Evolutionary conservation across 2,888 invertebrate genomes (phyloP).

Genomic region (Sylvicola cinctus): DNA sequence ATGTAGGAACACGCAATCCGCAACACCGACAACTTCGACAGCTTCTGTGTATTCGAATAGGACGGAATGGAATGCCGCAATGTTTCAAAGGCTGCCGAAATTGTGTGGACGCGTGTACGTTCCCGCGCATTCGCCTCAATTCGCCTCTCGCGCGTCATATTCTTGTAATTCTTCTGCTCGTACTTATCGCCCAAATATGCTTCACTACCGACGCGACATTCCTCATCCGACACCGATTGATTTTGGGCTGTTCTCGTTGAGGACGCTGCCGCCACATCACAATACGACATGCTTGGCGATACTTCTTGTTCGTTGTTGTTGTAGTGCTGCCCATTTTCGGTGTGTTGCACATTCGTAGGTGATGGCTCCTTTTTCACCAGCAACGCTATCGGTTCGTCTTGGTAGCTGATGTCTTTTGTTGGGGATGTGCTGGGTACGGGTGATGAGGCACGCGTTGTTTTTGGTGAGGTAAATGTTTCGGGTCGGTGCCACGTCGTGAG

Average conservation of each 20-base stretch:
- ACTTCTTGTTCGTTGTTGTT: constrained; percentile 13
- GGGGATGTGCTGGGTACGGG: constrained; percentile 4
- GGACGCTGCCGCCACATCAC: background rate
- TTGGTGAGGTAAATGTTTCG: constrained; percentile 5
- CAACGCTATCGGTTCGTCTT: constrained; percentile 41
- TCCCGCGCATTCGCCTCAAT: constrained; percentile 91
- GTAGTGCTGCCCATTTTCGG: constrained; percentile 12
- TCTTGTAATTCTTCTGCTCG: constrained; percentile 73
- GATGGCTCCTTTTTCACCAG: constrained; percentile 27
- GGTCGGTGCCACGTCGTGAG: constrained; percentile 23
- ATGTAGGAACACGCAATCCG: constrained; percentile 90
- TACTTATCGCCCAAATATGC: background rate
- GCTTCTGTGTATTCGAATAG: constrained; percentile 81
- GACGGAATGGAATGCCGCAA: constrained; percentile 67
- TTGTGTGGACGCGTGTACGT: constrained; percentile 81
- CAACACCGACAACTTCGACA: constrained; percentile 79
- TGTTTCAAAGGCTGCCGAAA: constrained; percentile 87
- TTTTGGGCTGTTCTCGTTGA: background rate
- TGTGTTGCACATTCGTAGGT: constrained; percentile 8
- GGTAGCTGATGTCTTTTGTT: constrained; percentile 16
- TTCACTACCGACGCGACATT: constrained; percentile 7
- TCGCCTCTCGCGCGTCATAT: constrained; percentile 80
- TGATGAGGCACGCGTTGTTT: constrained; percentile 5
- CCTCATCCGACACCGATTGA: background rate
- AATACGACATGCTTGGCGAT: background rate